Conservation (phyloP, 1,140 invertebrate species). For the Drosophila kikkawai region DNA sequence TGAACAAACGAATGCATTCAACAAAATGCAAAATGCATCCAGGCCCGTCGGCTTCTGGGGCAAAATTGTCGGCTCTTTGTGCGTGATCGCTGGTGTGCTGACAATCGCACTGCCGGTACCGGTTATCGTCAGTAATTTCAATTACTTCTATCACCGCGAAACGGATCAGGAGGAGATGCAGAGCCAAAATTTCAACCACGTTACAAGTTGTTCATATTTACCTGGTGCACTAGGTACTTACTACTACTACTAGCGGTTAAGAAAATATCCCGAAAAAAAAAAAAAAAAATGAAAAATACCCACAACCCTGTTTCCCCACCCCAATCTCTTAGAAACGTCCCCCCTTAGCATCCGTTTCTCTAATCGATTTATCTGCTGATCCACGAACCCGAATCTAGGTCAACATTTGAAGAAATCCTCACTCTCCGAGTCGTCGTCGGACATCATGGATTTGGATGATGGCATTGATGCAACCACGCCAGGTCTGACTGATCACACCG, state of each 20-base stretch:
- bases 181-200: constrained; percentile 98
- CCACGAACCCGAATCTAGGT: constrained; percentile 86
- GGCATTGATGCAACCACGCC: constrained; percentile 91
- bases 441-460: constrained; percentile 98
- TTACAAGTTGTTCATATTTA: constrained; percentile 97
- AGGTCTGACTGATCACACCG: constrained; percentile 86
- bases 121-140: constrained; percentile 99
- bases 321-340: constrained; percentile 21
- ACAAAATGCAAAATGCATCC: constrained; percentile 71
- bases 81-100: constrained; percentile 99
- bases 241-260: constrained; percentile 50
- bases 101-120: constrained; percentile 99
- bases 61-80: constrained; percentile 99
- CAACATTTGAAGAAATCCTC: constrained; percentile 96
- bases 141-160: constrained; percentile 99
- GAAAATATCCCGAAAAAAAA: constrained; percentile 3
- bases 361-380: constrained; percentile 50
- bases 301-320: constrained; percentile 23
- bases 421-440: constrained; percentile 96
- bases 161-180: constrained; percentile 99
- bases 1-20: constrained; percentile 60
- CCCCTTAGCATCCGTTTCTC: constrained; percentile 2
- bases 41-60: constrained; percentile 99
- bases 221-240: constrained; percentile 94
- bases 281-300: neutral